A percentile compares a stretch with the other conserved stretches of the same genome.
phyloP scores from a whole-genome alignment of 2,113 vertebrate genomes.

The Ranitomeya imitator region DNA sequence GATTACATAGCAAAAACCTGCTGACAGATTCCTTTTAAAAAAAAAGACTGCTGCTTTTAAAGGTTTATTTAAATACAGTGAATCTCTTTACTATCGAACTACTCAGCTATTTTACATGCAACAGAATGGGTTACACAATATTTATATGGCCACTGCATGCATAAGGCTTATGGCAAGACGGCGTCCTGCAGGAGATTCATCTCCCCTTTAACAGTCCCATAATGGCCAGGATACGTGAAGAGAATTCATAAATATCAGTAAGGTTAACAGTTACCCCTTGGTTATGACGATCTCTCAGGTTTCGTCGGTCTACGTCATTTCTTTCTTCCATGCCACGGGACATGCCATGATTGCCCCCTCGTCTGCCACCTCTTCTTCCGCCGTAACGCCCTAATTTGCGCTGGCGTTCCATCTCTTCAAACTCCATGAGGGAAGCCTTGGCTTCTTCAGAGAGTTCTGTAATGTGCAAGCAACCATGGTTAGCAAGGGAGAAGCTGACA shows the following conservation, averaged over 20 bases:
- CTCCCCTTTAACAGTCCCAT: not conserved
- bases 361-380: constrained; percentile 74
- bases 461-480: not conserved
- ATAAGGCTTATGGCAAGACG: too few relatives aligned
- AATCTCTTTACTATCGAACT: too few relatives aligned
- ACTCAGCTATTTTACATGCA: too few relatives aligned
- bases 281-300: constrained; percentile 83
- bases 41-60: too few relatives aligned
- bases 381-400: constrained; percentile 84
- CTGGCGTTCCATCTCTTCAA: constrained; percentile 89
- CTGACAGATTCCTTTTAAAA: too few relatives aligned
- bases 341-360: constrained; percentile 76
- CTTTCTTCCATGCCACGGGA: constrained; percentile 80
- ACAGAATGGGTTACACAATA: too few relatives aligned
- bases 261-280: constrained; percentile 67
- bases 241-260: not conserved
- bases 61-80: too few relatives aligned
- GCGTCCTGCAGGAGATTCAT: too few relatives aligned
- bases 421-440: constrained; percentile 87
- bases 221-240: not conserved
- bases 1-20: too few relatives aligned
- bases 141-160: too few relatives aligned
- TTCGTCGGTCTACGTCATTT: constrained; percentile 77
- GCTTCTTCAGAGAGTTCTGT: constrained; percentile 95
- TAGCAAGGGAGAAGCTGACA: not conserved